phyloP scores from a whole-genome alignment of 2,797 vertebrate species.

The Enteromius mattozi region DNA sequence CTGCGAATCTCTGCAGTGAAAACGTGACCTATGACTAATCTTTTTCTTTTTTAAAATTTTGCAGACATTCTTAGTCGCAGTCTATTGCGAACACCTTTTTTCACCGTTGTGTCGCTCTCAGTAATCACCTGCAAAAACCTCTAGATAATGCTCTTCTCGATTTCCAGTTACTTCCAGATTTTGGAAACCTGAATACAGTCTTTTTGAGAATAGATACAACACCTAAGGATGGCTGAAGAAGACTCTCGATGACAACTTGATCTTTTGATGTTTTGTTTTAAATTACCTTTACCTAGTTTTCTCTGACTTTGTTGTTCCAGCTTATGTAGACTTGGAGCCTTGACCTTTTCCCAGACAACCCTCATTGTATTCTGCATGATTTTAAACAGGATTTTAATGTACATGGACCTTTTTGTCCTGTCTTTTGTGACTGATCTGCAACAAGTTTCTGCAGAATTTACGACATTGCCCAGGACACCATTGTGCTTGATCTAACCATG shows the following conservation, averaged over 20 bases:
- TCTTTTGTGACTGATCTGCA: slow-evolving; percentile 36
- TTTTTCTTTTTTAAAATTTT: slow-evolving; percentile 64
- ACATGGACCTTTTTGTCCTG: background rate
- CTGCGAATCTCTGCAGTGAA: slow-evolving; percentile 78
- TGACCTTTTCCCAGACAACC: slow-evolving; percentile 12
- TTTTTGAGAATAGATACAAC: background rate
- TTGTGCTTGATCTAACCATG: slow-evolving; percentile 92
- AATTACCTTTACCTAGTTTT: background rate
- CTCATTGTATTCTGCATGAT: slow-evolving; percentile 33
- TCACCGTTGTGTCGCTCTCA: slow-evolving; percentile 40
- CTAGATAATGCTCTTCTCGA: background rate
- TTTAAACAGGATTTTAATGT: background rate
- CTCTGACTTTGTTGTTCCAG: background rate
- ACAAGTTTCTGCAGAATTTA: slow-evolving; percentile 13
- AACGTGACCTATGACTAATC: slow-evolving; percentile 77
- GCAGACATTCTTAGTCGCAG: slow-evolving; percentile 66
- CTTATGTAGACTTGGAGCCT: background rate
- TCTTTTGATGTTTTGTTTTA: background rate
- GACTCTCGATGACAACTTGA: background rate
- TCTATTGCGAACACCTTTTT: slow-evolving; percentile 54
- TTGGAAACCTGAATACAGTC: background rate
- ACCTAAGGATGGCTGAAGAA: background rate
- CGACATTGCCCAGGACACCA: slow-evolving; percentile 77
- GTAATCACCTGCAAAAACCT: slow-evolving; percentile 46
- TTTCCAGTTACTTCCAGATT: slow-evolving; percentile 8